These are phyloP conservation scores for Catonia carolina DNA, from an alignment of 2,888 invertebrate species.

Conservation along the genomic window DNA sequence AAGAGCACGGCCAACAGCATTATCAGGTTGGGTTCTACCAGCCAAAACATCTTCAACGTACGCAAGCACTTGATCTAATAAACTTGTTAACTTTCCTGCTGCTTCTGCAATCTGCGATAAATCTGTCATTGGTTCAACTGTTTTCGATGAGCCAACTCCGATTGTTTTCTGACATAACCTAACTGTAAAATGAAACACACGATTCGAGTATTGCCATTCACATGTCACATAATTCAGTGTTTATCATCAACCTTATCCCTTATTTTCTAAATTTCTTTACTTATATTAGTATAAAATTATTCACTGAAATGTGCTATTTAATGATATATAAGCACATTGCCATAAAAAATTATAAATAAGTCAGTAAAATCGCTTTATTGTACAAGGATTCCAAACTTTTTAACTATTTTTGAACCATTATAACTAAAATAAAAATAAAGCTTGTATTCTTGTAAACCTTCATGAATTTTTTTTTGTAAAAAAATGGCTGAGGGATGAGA, in stretches of 20 bases:
- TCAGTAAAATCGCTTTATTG: too few relatives aligned
- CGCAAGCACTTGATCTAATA: slow-evolving; percentile 49
- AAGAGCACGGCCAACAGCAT: slow-evolving; percentile 82
- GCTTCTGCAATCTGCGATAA: slow-evolving; percentile 81
- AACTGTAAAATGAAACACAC: slow-evolving; percentile 39
- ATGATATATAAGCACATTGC: too few relatives aligned
- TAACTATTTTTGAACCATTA: too few relatives aligned
- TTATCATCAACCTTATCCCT: not conserved
- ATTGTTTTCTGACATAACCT: slow-evolving; percentile 81
- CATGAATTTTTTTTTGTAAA: too few relatives aligned
- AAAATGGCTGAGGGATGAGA: too few relatives aligned
- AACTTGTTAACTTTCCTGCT: slow-evolving; percentile 63
- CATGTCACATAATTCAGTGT: not conserved
- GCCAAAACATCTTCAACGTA: slow-evolving; percentile 92
- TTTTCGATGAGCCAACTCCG: slow-evolving; percentile 46
- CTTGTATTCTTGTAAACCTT: too few relatives aligned
- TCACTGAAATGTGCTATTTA: too few relatives aligned
- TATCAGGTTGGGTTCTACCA: slow-evolving; percentile 68
- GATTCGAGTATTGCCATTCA: not conserved
- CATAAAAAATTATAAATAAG: too few relatives aligned
- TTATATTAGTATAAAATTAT: too few relatives aligned
- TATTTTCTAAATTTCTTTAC: too few relatives aligned
- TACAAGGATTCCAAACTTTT: too few relatives aligned
- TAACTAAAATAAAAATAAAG: too few relatives aligned
- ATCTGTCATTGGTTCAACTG: slow-evolving; percentile 64